phyloP scores from a whole-genome alignment of 2,113 vertebrate species.

The Cyprinodon variegatus region DNA sequence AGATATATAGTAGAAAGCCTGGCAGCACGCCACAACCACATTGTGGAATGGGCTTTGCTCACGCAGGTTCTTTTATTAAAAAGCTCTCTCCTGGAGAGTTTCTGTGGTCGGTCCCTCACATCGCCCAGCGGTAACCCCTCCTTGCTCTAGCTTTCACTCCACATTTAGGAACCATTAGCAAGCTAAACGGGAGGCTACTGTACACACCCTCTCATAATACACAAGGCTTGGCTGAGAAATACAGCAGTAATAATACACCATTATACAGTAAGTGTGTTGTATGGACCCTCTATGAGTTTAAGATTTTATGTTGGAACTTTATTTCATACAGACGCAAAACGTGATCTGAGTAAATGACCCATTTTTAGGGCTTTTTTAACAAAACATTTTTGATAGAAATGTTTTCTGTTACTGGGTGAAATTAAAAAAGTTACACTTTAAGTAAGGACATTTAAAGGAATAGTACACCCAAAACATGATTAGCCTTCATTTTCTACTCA shows the following conservation, averaged over 20 bases:
- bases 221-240: slow-evolving; percentile 63
- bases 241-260: slow-evolving; percentile 42
- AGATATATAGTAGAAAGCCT: slow-evolving; percentile 54
- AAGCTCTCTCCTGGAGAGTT: slow-evolving; percentile 65
- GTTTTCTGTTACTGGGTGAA: no score
- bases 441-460: no score
- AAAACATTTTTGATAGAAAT: no score
- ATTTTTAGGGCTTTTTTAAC: no score
- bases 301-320: background rate
- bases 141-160: slow-evolving; percentile 56
- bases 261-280: slow-evolving; percentile 48
- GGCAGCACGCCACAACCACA: slow-evolving; percentile 55
- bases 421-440: no score
- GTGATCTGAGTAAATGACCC: no score
- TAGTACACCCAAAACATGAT: no score
- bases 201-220: slow-evolving; percentile 72
- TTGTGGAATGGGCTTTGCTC: slow-evolving; percentile 72
- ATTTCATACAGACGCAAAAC: background rate
- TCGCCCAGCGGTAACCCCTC: slow-evolving; percentile 8
- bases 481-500: no score
- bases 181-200: slow-evolving; percentile 77
- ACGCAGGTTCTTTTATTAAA: slow-evolving; percentile 80
- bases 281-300: background rate
- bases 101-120: slow-evolving; percentile 41
- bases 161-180: slow-evolving; percentile 82